phyloP scores from a whole-genome alignment of 1,140 invertebrate species.

The Cydia pomonella region DNA sequence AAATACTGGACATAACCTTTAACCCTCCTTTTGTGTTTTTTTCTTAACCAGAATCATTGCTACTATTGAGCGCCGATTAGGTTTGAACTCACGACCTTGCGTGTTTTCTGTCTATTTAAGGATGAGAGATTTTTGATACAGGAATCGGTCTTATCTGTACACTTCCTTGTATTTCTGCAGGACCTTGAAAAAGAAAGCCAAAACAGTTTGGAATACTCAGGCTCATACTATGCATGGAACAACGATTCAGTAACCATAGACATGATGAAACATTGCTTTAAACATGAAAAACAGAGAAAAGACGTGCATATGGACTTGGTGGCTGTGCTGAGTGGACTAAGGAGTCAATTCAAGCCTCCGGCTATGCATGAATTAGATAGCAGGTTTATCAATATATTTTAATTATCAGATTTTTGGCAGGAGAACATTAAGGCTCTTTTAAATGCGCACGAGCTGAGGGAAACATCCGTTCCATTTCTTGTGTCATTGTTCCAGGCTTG shows the following conservation, averaged over 20 bases:
- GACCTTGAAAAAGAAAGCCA: slow-evolving; percentile 6
- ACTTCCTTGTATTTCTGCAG: not conserved
- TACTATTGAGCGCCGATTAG: too few relatives aligned
- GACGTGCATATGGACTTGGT: slow-evolving; percentile 43
- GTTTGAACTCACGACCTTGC: too few relatives aligned
- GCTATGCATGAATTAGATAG: slow-evolving; percentile 63
- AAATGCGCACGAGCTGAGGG: too few relatives aligned
- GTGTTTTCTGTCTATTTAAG: too few relatives aligned
- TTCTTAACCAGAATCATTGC: too few relatives aligned
- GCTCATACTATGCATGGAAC: slow-evolving; percentile 62
- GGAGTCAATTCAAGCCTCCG: slow-evolving; percentile 52
- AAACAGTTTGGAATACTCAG: slow-evolving; percentile 34
- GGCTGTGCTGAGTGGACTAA: slow-evolving; percentile 52
- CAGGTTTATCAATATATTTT: slow-evolving; percentile 44
- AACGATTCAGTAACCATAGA: slow-evolving; percentile 54
- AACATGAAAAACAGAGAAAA: slow-evolving; percentile 56
- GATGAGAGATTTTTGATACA: too few relatives aligned
- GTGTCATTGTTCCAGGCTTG: too few relatives aligned
- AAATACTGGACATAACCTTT: too few relatives aligned
- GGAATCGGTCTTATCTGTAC: too few relatives aligned
- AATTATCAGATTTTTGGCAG: not conserved
- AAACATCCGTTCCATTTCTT: too few relatives aligned
- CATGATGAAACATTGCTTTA: slow-evolving; percentile 68
- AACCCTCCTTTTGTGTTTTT: too few relatives aligned
- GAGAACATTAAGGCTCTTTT: too few relatives aligned